Percentiles rank a stretch among this genome's conserved stretches.
Conservation (phyloP, 2,113 vertebrate genomes). For the Periophthalmus modestus region DNA sequence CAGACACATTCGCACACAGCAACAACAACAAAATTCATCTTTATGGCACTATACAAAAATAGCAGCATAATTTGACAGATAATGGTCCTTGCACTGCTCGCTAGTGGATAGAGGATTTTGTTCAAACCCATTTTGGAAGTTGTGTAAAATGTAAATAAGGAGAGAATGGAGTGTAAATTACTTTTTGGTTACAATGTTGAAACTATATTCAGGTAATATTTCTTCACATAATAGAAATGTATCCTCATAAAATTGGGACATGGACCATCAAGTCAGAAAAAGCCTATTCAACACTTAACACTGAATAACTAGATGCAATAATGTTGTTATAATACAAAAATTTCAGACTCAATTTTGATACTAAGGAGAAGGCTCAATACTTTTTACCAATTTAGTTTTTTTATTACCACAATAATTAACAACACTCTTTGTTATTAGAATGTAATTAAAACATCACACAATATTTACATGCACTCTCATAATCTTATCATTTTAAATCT, state of each 20-base stretch:
- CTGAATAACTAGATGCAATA: not conserved
- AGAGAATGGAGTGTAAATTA: not conserved
- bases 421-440: too few species aligned
- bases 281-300: not conserved
- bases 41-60: slow-evolving; percentile 7
- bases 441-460: too few species aligned
- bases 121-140: not conserved
- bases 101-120: not conserved
- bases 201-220: not conserved
- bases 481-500: too few species aligned
- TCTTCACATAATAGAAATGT: not conserved
- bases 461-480: too few species aligned
- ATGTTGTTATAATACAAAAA: too few species aligned
- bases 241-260: not conserved
- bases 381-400: too few species aligned
- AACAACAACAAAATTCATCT: slow-evolving; percentile 5
- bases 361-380: too few species aligned
- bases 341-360: too few species aligned
- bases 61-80: slow-evolving; percentile 12
- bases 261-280: not conserved
- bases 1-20: not conserved
- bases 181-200: not conserved
- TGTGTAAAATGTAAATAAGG: not conserved
- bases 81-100: not conserved
- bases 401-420: too few species aligned